A percentile compares a stretch with the other conserved stretches of the same genome.
Conservation (phyloP, 1,140 invertebrate species). For the Saccostrea glomerata region DNA sequence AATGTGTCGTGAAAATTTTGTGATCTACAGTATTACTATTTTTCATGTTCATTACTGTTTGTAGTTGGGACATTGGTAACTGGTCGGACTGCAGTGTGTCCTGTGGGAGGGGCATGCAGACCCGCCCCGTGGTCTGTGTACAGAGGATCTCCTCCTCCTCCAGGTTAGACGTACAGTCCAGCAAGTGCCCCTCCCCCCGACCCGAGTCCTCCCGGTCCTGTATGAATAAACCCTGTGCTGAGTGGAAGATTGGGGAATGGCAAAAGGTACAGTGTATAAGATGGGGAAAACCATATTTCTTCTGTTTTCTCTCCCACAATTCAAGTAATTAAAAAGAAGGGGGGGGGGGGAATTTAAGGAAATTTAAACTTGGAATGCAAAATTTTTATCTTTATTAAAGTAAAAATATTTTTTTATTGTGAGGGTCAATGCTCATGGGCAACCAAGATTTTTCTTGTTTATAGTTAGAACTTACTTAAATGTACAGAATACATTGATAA, state of each 20-base stretch:
- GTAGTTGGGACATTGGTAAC: slow-evolving; percentile 72
- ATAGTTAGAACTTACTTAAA: too few species aligned
- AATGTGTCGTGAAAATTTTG: too few species aligned
- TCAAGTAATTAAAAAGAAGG: too few species aligned
- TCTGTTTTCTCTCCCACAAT: too few species aligned
- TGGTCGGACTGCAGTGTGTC: slow-evolving; percentile 80
- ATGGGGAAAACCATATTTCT: too few species aligned
- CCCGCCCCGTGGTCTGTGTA: slow-evolving; percentile 77
- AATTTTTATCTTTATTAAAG: too few species aligned
- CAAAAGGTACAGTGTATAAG: slow-evolving; percentile 80
- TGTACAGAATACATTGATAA: too few species aligned
- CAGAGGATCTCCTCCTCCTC: slow-evolving; percentile 63
- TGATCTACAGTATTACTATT: neutral
- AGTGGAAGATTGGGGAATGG: slow-evolving; percentile 87
- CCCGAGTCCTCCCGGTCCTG: slow-evolving; percentile 84
- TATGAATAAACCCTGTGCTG: slow-evolving; percentile 83
- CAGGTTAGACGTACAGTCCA: slow-evolving; percentile 51
- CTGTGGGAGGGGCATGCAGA: slow-evolving; percentile 81
- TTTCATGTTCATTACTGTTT: slow-evolving; percentile 32
- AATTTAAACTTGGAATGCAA: too few species aligned
- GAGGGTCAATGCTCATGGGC: too few species aligned
- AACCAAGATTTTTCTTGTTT: too few species aligned
- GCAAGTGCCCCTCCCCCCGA: slow-evolving; percentile 72
- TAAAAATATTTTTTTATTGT: too few species aligned
- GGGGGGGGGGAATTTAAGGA: too few species aligned